Percentiles rank a stretch among this genome's conserved stretches.
Conservation (phyloP, 2,888 invertebrate species). For the Litoditis marina region DNA sequence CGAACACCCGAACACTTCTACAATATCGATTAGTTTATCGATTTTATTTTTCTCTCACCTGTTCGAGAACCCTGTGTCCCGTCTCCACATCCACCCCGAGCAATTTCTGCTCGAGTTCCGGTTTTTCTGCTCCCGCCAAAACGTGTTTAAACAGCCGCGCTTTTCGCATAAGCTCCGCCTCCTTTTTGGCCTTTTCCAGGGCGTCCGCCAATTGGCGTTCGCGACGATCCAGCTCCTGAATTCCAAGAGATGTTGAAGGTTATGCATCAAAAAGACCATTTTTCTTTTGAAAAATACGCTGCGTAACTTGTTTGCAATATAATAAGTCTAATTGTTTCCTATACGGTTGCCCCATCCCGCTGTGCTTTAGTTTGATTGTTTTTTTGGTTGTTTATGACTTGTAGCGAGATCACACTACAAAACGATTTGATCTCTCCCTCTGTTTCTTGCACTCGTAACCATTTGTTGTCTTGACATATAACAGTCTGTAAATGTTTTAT, state of each 20-base stretch:
- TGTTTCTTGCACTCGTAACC: no score
- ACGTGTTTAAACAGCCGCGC: constrained; percentile 37
- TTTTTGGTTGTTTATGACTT: no score
- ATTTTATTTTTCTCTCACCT: constrained; percentile 5
- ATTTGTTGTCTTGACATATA: no score
- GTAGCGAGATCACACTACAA: no score
- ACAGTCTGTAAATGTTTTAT: no score
- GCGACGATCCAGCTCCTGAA: constrained; percentile 24
- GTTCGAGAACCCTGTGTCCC: constrained; percentile 25
- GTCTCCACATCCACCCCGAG: constrained; percentile 29
- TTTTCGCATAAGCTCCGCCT: constrained; percentile 31
- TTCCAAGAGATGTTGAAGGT: not conserved
- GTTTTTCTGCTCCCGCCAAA: constrained; percentile 23
- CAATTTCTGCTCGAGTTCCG: constrained; percentile 27
- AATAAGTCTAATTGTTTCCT: no score
- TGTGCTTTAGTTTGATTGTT: no score
- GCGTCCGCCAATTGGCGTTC: constrained; percentile 24
- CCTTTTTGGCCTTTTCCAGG: constrained; percentile 30
- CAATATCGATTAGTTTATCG: not conserved
- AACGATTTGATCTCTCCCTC: no score
- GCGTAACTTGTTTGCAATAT: no score
- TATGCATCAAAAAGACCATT: not conserved
- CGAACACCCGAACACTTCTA: not conserved
- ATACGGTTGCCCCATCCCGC: no score
- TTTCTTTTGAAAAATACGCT: no score